Evolutionary conservation across 2,797 vertebrate genomes (phyloP).

Genomic region (Ataeniobius toweri): DNA sequence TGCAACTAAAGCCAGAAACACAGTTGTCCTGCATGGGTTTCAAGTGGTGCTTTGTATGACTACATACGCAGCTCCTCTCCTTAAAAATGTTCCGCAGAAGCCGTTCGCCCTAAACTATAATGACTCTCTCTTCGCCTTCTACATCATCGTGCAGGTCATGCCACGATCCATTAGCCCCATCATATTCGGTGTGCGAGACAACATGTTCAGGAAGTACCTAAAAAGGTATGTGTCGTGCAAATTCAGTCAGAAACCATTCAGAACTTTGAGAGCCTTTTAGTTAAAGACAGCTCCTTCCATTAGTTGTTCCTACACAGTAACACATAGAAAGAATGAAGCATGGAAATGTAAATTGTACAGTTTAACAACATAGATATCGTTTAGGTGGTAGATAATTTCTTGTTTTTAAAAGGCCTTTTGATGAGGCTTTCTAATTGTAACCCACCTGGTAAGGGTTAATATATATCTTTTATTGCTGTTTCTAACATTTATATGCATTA

Average conservation of each 20-base stretch:
- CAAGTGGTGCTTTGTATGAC: conserved; percentile 69
- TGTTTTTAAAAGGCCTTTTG: no score
- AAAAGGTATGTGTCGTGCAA: conserved; percentile 36
- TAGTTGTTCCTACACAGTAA: background rate
- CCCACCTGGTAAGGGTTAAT: no score
- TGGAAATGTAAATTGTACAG: no score
- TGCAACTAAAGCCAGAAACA: conserved; percentile 67
- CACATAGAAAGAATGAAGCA: background rate
- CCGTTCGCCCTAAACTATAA: conserved; percentile 29
- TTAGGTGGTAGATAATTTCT: no score
- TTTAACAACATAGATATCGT: no score
- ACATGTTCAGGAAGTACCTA: conserved; percentile 55
- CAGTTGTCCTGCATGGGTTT: conserved; percentile 66
- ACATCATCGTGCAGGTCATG: conserved; percentile 54
- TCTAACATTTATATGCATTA: no score
- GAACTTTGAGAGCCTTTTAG: no score
- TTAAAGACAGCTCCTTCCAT: background rate
- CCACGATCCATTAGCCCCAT: conserved; percentile 66
- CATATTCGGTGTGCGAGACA: conserved; percentile 64
- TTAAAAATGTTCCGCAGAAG: conserved; percentile 13
- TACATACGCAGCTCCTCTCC: conserved; percentile 26
- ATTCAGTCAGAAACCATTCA: background rate
- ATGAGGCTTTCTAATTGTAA: no score
- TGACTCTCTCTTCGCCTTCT: conserved; percentile 45
- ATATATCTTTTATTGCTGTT: no score